Evolutionary conservation across 2,888 invertebrate species (phyloP), one percentile per base, ranked within the genome.

Genomic region (Thymelicus lineola): DNA sequence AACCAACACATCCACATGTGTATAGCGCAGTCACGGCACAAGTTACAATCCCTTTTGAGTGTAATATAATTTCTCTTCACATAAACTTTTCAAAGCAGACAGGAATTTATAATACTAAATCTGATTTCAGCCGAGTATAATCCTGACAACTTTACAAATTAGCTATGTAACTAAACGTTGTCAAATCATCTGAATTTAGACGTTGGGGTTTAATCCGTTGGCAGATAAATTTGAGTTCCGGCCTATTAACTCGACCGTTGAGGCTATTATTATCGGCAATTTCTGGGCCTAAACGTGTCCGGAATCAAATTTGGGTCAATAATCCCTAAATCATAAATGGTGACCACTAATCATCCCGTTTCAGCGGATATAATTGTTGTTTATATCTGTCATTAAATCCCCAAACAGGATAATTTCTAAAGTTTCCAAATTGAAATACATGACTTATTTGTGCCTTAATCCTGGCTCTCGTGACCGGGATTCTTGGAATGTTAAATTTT

Each of bases 271-370:
- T 62, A 57, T 62, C 61, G 61, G 42, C 17, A 68, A 68, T 68
- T 55, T 61, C 68, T 46, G 28, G 46, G 62, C 62, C 62, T 45
- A 57, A 68, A 61, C 68, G 62, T 63, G 62, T 62, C 28, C 42
- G 10, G 62, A 62, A 68, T 62, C 55, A 48, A 55, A 68, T 62
- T 55, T 60, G 45, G 61, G 45, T 57, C 62, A 68, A 38, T 62
- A 48, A 46, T 14, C 36, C 57, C 48, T 68, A 58, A 68, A 68
- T 62, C 62, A 62, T 62, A 62, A 28, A 68, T 57, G 17, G 9
- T 36, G 17, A 46, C 62, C 62, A 62, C 68, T 63, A 68, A 68
- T 68, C 68, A 48, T 68, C 62, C 62, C 38, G 57, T 53, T 68
- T 63, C 48, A 20, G 53, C 17, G 35, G 15, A 53, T 57, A 57